phyloP scores from a whole-genome alignment of 2,113 vertebrate genomes.

The Parus major region DNA sequence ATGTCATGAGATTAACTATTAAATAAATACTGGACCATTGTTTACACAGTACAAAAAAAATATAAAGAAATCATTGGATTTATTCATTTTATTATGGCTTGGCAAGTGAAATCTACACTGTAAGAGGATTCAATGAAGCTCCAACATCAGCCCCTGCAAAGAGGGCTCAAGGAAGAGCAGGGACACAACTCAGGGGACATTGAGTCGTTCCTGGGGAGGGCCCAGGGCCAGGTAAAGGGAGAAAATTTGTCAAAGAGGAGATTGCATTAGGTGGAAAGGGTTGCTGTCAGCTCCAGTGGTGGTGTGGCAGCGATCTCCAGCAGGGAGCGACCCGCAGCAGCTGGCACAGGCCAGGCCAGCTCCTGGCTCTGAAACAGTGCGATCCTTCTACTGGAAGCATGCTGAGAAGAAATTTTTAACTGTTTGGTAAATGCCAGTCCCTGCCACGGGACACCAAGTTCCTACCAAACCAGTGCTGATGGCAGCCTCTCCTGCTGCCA shows the following conservation, averaged over 20 bases:
- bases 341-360: fast-evolving
- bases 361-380: not conserved
- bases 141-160: fast-evolving
- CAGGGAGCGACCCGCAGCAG: fast-evolving
- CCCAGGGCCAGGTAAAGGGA: not conserved
- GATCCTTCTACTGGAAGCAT: not conserved
- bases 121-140: not conserved
- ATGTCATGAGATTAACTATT: conserved; percentile 60
- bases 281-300: not conserved
- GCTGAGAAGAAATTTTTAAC: not conserved
- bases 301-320: fast-evolving
- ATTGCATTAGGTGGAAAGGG: fast-evolving
- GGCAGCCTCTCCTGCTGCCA: not conserved
- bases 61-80: not conserved
- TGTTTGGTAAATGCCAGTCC: not conserved
- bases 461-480: not conserved
- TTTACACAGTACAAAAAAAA: conserved; percentile 38
- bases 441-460: not conserved
- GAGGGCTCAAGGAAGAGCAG: not conserved
- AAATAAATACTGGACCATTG: conserved; percentile 55
- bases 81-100: not conserved
- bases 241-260: not conserved
- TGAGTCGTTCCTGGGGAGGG: not conserved
- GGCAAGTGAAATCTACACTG: not conserved
- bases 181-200: fast-evolving